These are phyloP conservation scores for Tamias sibiricus DNA, from an alignment of 2,113 vertebrate genomes.

Conservation along the genomic window DNA sequence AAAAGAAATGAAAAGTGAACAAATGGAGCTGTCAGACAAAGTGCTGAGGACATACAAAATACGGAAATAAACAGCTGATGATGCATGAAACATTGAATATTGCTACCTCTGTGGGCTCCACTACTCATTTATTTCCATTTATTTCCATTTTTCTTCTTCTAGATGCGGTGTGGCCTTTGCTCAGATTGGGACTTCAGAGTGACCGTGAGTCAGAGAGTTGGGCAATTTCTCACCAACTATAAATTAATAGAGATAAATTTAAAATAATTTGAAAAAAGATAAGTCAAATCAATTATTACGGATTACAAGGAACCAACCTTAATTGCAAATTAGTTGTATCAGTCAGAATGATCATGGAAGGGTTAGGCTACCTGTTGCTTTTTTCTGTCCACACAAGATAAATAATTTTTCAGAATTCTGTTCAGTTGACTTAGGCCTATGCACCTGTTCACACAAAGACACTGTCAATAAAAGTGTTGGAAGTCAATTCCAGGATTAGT, in stretches of 20 bases:
- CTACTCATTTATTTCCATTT: not conserved
- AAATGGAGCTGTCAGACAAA: conserved; percentile 73
- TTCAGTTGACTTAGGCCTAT: not conserved
- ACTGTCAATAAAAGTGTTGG: not conserved
- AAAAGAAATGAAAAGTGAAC: conserved; percentile 71
- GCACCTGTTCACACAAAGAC: not conserved
- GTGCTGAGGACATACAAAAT: conserved; percentile 68
- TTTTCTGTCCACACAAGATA: not conserved
- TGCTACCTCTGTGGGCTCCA: not conserved
- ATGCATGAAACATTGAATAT: conserved; percentile 3
- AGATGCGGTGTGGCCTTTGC: not conserved
- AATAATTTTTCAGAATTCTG: not conserved
- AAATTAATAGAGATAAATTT: not conserved
- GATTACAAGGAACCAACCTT: not conserved
- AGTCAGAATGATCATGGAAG: not conserved
- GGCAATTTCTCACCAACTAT: not conserved
- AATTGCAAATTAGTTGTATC: not conserved
- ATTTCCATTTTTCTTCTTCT: not conserved
- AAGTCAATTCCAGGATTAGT: not conserved
- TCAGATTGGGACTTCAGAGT: not conserved
- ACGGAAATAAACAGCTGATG: conserved; percentile 78
- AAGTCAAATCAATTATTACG: not conserved
- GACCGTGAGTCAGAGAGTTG: not conserved
- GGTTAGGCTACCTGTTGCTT: not conserved
- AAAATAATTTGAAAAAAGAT: not conserved